These are phyloP conservation scores for Bombus confusus DNA, from an alignment of 1,140 invertebrate genomes.

Conservation along the genomic window DNA sequence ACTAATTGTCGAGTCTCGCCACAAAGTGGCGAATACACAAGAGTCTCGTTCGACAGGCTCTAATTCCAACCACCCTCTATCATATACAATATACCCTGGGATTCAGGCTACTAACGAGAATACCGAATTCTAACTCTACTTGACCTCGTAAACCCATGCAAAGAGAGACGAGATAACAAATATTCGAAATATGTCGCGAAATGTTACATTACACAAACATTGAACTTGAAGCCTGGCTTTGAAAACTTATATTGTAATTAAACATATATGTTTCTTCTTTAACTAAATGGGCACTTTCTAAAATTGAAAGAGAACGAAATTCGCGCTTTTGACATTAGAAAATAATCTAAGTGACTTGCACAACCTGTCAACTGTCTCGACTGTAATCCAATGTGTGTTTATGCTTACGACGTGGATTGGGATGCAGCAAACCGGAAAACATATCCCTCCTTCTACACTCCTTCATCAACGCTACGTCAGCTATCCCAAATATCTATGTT, in stretches of 20 bases:
- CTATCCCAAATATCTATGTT: conserved; percentile 46
- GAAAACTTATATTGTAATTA: too few species aligned
- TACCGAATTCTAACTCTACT: background rate
- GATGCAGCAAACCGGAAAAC: conserved; percentile 20
- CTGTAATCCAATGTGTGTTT: background rate
- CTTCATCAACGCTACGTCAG: conserved; percentile 45
- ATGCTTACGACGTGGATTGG: background rate
- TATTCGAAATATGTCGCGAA: too few species aligned
- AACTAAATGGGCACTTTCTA: too few species aligned
- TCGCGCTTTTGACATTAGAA: background rate
- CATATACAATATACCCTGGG: background rate
- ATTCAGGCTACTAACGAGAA: background rate
- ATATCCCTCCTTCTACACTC: background rate
- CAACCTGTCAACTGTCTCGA: background rate
- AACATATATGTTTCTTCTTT: too few species aligned
- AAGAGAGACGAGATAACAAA: background rate
- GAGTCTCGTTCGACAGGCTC: background rate
- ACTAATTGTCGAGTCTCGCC: background rate
- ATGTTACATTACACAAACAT: too few species aligned
- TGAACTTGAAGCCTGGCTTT: too few species aligned
- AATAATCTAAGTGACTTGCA: background rate
- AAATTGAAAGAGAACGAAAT: background rate
- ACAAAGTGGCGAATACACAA: background rate
- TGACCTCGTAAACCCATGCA: background rate
- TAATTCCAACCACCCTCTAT: background rate